A percentile compares a stretch with the other conserved stretches of the same genome.
Evolutionary conservation across 2,888 invertebrate species (phyloP).

Genomic region (Agrotis clavis): DNA sequence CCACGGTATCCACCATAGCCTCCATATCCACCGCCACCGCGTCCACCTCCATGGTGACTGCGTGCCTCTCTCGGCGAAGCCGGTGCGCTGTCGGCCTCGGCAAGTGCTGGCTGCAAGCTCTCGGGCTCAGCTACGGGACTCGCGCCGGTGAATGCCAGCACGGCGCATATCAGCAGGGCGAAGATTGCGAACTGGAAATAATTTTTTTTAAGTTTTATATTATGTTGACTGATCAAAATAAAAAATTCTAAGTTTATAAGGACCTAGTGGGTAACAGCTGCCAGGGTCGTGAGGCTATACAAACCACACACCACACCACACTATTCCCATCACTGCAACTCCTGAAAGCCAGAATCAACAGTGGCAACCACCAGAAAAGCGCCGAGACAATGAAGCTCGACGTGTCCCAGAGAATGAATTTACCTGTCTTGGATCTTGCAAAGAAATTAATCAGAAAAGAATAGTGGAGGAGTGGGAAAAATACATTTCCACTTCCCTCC

Average conservation of each 20-base stretch:
- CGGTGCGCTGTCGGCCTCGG: background rate
- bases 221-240: background rate
- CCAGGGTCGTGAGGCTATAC: too few species aligned
- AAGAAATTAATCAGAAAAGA: too few species aligned
- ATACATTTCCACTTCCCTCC: too few species aligned
- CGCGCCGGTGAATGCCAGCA: constrained; percentile 18
- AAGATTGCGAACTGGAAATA: constrained; percentile 17
- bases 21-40: background rate
- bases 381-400: too few species aligned
- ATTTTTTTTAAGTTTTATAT: background rate
- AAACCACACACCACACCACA: too few species aligned
- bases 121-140: background rate
- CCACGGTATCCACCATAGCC: background rate
- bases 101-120: background rate
- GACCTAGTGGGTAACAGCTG: too few species aligned
- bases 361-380: too few species aligned
- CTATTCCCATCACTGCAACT: too few species aligned
- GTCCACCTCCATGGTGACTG: background rate
- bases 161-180: constrained; percentile 16
- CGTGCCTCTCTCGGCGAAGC: background rate
- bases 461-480: too few species aligned
- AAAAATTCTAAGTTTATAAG: background rate
- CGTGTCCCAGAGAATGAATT: too few species aligned
- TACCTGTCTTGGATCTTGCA: too few species aligned
- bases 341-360: too few species aligned